Base-by-base conservation (phyloP, 2,113 vertebrate genomes). In the Tachysurus vachellii region DNA sequence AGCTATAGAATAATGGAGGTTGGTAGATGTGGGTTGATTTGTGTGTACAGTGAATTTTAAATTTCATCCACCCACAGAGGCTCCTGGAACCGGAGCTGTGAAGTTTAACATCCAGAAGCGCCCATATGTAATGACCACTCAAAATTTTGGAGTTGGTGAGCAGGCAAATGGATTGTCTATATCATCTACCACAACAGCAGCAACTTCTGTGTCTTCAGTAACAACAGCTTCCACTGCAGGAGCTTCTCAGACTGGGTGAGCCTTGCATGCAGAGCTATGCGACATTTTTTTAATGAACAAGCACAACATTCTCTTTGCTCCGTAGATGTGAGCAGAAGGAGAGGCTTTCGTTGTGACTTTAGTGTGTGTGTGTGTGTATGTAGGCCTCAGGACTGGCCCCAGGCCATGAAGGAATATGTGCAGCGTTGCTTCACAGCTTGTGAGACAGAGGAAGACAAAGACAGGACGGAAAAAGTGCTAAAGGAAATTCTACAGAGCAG, bases 371-470 rank as follows among this genome's bases (percentile, higher is more conserved):
- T 68, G 14, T 23, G 14, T 23, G 36, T 71, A 8, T 90, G 2
- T 88, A 97, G 96, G 89, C 96, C 97, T 0, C 97, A 97, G 17
- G 97, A 98, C 79, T 98, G 97, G 97, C 97, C 97, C 0, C 96
- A 96, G 91, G 96, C 97, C 23, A 98, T 98, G 97, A 98, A 98
- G 89, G 97, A 97, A 81, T 98, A 98, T 0, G 97, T 98, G 54
- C 97, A 98, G 88, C 96, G 97, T 31, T 98, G 97, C 91, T 98
- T 98, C 88, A 97, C 97, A 0, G 97, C 97, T 54, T 98, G 97
- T 7, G 97, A 98, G 90, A 96, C 96, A 0, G 97, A 98, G 85
- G 96, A 97, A 80, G 97, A 98, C 92, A 98, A 98, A 87, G 97
- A 98, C 90, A 94, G 96, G 4, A 98, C 97, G 0, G 97, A 98